phyloP scores from a whole-genome alignment of 2,888 invertebrate species.

The Chelonus formosanus region DNA sequence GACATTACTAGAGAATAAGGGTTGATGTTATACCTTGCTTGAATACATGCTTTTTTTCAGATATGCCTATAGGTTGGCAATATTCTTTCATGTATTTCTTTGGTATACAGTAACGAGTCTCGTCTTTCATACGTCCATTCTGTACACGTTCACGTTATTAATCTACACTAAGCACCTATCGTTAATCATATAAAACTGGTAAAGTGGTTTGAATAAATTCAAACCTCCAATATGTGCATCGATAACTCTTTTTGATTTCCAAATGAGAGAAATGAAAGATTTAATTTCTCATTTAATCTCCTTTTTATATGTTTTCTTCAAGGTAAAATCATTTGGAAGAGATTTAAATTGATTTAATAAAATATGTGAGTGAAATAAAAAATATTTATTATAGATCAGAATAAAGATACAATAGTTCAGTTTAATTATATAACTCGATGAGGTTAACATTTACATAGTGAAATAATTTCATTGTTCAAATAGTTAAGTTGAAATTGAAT shows the following conservation, averaged over 20 bases:
- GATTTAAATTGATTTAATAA: no score
- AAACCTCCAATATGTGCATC: not conserved
- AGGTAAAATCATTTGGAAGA: no score
- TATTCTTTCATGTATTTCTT: constrained; percentile 25
- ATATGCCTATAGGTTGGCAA: constrained; percentile 11
- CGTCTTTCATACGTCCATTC: constrained; percentile 18
- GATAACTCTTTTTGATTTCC: not conserved
- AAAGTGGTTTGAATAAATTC: not conserved
- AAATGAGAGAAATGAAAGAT: not conserved
- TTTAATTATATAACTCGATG: no score
- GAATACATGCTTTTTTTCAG: constrained; percentile 15
- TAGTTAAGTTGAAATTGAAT: no score
- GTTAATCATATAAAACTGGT: constrained; percentile 34
- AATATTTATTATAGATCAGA: no score
- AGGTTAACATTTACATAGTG: no score
- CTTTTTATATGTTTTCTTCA: not conserved
- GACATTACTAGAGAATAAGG: constrained; percentile 34
- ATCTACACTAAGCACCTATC: constrained; percentile 32
- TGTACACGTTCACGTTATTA: constrained; percentile 33
- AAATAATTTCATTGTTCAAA: no score
- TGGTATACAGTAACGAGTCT: constrained; percentile 25
- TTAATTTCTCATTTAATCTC: not conserved
- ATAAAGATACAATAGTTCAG: no score
- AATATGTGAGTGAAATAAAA: no score
- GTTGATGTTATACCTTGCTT: constrained; percentile 26